Percentiles rank a stretch among this genome's conserved stretches.
Evolutionary conservation across 2,797 vertebrate genomes (phyloP).

Genomic region (Argya squamiceps): DNA sequence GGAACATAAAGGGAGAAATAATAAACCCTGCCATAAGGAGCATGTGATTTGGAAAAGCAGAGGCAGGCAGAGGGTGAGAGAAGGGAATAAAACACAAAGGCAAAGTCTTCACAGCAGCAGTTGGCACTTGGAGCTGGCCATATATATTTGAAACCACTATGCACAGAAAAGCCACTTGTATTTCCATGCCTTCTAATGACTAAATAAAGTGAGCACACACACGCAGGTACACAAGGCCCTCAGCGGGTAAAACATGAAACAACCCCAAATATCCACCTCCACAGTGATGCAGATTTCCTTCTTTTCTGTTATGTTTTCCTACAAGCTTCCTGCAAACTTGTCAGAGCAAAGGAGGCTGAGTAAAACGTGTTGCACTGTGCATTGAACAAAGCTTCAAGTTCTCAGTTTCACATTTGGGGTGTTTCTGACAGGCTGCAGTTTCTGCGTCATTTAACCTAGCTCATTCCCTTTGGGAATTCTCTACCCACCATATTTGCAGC

Average conservation of each 20-base stretch:
- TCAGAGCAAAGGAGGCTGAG: not conserved
- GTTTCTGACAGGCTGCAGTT: slow-evolving; percentile 14
- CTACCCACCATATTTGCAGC: not conserved
- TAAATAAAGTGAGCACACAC: not conserved
- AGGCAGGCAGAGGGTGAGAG: not conserved
- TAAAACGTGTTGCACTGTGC: not conserved
- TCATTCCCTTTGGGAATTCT: not conserved
- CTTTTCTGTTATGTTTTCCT: not conserved
- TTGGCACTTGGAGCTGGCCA: not conserved
- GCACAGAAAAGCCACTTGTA: not conserved
- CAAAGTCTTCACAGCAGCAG: not conserved
- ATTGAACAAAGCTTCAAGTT: not conserved
- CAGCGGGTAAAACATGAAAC: not conserved
- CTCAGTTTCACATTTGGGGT: not conserved
- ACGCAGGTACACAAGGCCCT: rapidly evolving
- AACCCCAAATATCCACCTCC: not conserved
- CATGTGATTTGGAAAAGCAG: not conserved
- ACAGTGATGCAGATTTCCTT: not conserved
- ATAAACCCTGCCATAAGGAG: not conserved
- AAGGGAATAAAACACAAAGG: not conserved
- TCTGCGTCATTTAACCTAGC: slow-evolving; percentile 7
- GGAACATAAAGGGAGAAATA: slow-evolving; percentile 5
- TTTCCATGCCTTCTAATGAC: not conserved
- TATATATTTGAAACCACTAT: not conserved
- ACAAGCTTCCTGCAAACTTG: not conserved